Base-by-base conservation (phyloP, 1,140 invertebrate genomes). In the Berghia stephanieae region DNA sequence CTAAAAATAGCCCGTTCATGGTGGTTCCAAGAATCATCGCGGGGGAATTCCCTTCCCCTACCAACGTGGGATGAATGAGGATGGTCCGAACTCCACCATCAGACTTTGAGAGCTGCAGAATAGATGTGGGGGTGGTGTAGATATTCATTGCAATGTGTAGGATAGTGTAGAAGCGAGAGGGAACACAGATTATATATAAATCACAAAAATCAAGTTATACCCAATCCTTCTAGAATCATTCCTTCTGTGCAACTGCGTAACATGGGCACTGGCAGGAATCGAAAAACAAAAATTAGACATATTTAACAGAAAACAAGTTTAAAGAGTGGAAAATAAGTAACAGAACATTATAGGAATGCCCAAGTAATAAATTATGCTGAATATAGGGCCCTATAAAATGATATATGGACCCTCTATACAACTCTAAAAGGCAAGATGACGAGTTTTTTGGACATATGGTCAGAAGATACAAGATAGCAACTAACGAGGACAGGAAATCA, bases 61-160 rank as follows among this genome's bases (percentile, higher is more conserved):
- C n/a, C n/a, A n/a, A n/a, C 21, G 83, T 81, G 18, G 79, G 75
- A 38, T 79, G 71, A 10, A 82, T 18, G n/a, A 79, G 68, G 13
- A 88, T 24, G 75, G 82, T 83, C 2, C 86, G 71, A 8, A 84
- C 79, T 3, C 86, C 86, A 3, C 87, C 87, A 70, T 88, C 86
- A 21, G 79, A 79, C 43, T 78, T 76, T 0, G 86, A 82, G 21
- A 88, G 77, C 87, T 88, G 74, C 18, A 66, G 46, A 70, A 38
- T 63, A 24, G 60, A 69, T 38, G 21, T 21, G 5, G 3, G 44
- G 40, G 18, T 24, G 38, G 10, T 49, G 4, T 42, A 21, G 21
- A 8, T 8, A 21, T n/a, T 21, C 34, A 16, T 52, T 52, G 49
- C 18, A 18, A 1, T 1, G 49, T 52, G 49, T 52, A 52, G 18